Base-by-base conservation (phyloP, 1,140 invertebrate species). In the Venturia canescens region DNA sequence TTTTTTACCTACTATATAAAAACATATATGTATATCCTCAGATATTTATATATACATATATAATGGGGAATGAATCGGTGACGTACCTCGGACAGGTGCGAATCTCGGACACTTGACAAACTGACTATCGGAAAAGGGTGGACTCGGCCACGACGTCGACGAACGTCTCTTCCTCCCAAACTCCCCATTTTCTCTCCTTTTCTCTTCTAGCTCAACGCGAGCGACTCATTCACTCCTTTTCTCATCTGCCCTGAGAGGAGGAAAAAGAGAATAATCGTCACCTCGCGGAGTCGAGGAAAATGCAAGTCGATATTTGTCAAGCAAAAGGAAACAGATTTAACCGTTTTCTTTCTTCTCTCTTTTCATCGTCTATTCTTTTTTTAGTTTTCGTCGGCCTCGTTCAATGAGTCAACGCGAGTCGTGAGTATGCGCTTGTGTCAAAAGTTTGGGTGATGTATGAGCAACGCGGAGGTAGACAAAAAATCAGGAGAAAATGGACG, bases 111-210 rank as follows among this genome's bases (percentile, higher is more conserved):
- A 79, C 57, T 67, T 89, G 88, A 89, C 85, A 89, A 89, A 89
- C 85, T 84, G 70, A 81, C 84, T 86, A 89, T 89, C 86, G 84
- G 79, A 80, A 86, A 89, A 88, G 88, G 88, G 88, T 87, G 88
- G 88, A 86, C 86, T 66, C 80, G 38, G 71, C 82, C 71, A 83
- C 79, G 80, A 77, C 57, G 38, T 77, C 53, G 53, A 76, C 74
- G 74, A 71, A 60, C 53, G 66, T 79, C 48, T 26, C 48, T 6
- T 29, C 79, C 71, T 69, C 60, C 57, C 3, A 31, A 21, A 69
- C 48, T 57, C 44, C 27, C 29, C 18, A 77, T 70, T 27, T n/a
- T 15, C n/a, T 80, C 23, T 77, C 23, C 5, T 70, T 27, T 23
- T 80, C 27, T 71, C 27, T 60, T 60, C 63, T 82, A 70, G 44